A percentile compares a stretch with the other conserved stretches of the same genome.
Evolutionary conservation across 1,140 invertebrate genomes (phyloP).

Genomic region (Oscheius sp.): DNA sequence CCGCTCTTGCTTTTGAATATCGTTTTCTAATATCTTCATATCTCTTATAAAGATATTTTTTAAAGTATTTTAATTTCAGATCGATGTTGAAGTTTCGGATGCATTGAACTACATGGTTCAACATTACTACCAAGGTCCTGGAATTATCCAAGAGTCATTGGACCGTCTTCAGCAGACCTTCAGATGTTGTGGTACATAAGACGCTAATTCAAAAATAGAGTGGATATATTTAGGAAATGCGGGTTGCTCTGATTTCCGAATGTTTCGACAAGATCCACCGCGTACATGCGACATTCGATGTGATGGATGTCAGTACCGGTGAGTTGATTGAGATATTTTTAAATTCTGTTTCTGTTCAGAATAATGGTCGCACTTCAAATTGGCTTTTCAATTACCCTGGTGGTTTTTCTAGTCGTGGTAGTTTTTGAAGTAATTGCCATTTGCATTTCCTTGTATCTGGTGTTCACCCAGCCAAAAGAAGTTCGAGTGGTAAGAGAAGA

Average conservation of each 20-base stretch:
- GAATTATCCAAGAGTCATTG: conserved; percentile 55
- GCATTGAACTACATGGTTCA: conserved; percentile 61
- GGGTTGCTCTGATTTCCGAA: conserved; percentile 58
- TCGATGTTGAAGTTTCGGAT: conserved; percentile 59
- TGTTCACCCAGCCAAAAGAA: conserved; percentile 7
- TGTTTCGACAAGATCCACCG: conserved; percentile 58
- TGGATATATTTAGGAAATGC: conserved; percentile 50
- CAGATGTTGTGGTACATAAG: conserved; percentile 54
- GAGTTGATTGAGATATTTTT: background rate
- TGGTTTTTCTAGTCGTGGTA: conserved; percentile 31
- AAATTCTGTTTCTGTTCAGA: conserved; percentile 1
- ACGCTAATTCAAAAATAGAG: conserved; percentile 3
- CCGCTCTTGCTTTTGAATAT: too few relatives aligned
- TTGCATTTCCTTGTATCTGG: conserved; percentile 16
- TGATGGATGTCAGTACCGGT: conserved; percentile 59
- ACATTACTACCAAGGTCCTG: conserved; percentile 58
- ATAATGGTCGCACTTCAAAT: conserved; percentile 37
- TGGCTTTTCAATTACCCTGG: conserved; percentile 32
- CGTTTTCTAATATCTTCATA: too few relatives aligned
- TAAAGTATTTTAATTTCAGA: conserved; percentile 32
- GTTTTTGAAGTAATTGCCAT: conserved; percentile 9
- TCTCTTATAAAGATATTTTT: background rate
- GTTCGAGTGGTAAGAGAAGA: conserved; percentile 9
- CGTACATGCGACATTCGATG: conserved; percentile 59
- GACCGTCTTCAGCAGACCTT: conserved; percentile 58